Evolutionary conservation across 2,113 vertebrate genomes (phyloP).

Genomic region (Cryptotis parvus): DNA sequence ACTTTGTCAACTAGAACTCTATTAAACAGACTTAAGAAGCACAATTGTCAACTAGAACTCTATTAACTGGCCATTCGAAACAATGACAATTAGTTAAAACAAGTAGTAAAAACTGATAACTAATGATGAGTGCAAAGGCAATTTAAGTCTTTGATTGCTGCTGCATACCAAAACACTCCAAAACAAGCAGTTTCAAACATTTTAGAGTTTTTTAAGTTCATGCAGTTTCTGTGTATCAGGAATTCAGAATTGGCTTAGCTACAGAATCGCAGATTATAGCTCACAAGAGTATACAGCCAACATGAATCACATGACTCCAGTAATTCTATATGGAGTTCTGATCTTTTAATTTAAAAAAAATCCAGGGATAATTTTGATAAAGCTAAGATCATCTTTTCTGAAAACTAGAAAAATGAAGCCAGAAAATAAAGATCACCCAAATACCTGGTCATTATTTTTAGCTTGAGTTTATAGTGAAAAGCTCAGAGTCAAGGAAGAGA

Average conservation of each 20-base stretch:
- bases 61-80: constrained; percentile 22
- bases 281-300: not conserved
- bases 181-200: constrained; percentile 25
- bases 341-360: constrained; percentile 7
- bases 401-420: not conserved
- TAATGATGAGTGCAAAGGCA: not conserved
- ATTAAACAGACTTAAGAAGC: constrained; percentile 27
- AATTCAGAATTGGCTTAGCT: not conserved
- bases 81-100: not conserved
- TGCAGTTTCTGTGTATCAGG: not conserved
- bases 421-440: not conserved
- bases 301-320: too few species aligned
- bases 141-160: not conserved
- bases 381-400: constrained; percentile 31
- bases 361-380: constrained; percentile 9
- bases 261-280: not conserved
- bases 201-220: not conserved
- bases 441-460: constrained; percentile 5
- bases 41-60: constrained; percentile 42
- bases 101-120: too few species aligned
- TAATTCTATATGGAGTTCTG: not conserved
- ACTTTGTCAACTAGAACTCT: constrained; percentile 40
- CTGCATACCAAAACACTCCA: constrained; percentile 29
- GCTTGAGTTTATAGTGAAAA: constrained; percentile 9
- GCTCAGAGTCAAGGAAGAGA: too few species aligned